phyloP scores from a whole-genome alignment of 2,888 invertebrate genomes.

The Orchestes rusci region DNA sequence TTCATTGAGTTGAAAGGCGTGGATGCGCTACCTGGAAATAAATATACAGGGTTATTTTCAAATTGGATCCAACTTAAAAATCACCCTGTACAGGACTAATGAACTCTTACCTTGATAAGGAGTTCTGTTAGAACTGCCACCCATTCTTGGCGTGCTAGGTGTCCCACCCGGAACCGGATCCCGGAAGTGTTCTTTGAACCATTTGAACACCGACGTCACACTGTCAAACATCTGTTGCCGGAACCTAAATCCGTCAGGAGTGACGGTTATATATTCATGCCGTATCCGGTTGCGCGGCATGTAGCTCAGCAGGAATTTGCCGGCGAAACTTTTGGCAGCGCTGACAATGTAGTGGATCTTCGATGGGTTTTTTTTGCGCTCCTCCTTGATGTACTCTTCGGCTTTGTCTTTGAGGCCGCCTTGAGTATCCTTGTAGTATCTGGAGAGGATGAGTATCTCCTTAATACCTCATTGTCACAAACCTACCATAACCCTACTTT shows the following conservation, averaged over 20 bases:
- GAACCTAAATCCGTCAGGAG: conserved; percentile 89
- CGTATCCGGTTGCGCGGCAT: conserved; percentile 75
- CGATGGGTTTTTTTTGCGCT: conserved; percentile 78
- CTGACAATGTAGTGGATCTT: conserved; percentile 86
- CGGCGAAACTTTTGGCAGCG: conserved; percentile 79
- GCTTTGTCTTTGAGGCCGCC: conserved; percentile 79
- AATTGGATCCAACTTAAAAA: background rate
- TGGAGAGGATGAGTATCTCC: conserved; percentile 4
- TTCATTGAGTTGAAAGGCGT: conserved; percentile 42
- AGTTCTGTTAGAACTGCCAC: conserved; percentile 32
- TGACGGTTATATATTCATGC: conserved; percentile 88
- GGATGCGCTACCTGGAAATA: conserved; percentile 10
- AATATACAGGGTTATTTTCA: background rate
- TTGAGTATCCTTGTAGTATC: conserved; percentile 70
- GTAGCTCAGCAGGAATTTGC: conserved; percentile 91
- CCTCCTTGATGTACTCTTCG: conserved; percentile 80
- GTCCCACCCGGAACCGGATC: conserved; percentile 77
- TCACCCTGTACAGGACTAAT: background rate
- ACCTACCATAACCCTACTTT: too few relatives aligned
- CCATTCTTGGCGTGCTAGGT: conserved; percentile 62
- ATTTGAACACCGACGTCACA: conserved; percentile 71
- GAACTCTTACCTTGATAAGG: conserved; percentile 27
- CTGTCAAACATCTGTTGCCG: conserved; percentile 76
- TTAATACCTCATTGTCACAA: too few relatives aligned
- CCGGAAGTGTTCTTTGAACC: conserved; percentile 98